Evolutionary conservation across 2,888 invertebrate genomes (phyloP), one percentile per base, ranked within the genome.

Genomic region (Agriopis aurantiaria): DNA sequence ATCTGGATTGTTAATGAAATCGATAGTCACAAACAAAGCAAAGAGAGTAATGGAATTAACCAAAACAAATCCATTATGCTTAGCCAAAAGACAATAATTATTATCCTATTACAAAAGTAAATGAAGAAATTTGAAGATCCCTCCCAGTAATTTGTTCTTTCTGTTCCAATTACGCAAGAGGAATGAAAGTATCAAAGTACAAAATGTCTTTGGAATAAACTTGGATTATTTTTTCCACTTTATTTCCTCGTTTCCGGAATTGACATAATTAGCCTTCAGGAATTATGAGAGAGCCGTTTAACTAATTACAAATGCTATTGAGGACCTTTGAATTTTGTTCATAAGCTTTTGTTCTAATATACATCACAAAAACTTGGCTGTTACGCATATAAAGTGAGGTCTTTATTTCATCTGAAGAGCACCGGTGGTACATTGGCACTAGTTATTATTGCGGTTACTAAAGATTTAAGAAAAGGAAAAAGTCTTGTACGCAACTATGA

Each of bases 91-190:
- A 82, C 81, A 87, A 87, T 87, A 84, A 85, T 85, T 85, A 85
- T 86, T 84, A 86, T 85, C 82, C 84, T 81, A 84, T 87, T 86
- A 85, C 85, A 82, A 83, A 85, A 86, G 81, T 83, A 83, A 87
- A 87, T 87, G 82, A 86, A 84, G 85, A 84, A 86, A 85, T 85
- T 84, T 80, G 81, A 86, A 80, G 80, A 84, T 84, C 77, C 75
- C 77, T 82, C 80, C 75, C 76, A 74, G 84, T 85, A 83, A 88
- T 87, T 88, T 84, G 85, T 86, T 85, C 80, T 74, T 82, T 82
- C 80, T 79, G 79, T 82, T 83, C 84, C 84, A 86, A 86, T 88
- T 86, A 87, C 82, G 75, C 68, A 71, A 81, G 82, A 78, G 70
- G 77, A 85, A 71, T 67, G 76, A 78, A 82, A 85, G 81, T 82